phyloP scores from a whole-genome alignment of 2,888 invertebrate species.

The Leucoma salicis region DNA sequence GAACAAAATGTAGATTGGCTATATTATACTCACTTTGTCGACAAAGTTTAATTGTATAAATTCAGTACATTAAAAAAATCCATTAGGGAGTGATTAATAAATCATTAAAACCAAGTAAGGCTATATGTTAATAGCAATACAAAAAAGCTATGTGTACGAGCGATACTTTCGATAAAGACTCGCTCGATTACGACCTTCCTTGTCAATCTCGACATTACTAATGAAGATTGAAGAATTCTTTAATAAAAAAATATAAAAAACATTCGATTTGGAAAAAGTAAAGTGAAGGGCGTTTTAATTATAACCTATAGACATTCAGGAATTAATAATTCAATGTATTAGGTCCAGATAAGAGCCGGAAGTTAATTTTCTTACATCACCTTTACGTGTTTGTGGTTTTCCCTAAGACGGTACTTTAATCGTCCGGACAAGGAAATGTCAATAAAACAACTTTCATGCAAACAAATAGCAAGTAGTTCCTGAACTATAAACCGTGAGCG shows the following conservation, averaged over 20 bases:
- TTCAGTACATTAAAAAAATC: too few species aligned
- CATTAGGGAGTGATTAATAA: conserved; percentile 42
- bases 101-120: conserved; percentile 51
- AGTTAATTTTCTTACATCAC: conserved; percentile 15
- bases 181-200: conserved; percentile 47
- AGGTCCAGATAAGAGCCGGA: neutral
- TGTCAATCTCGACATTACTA: conserved; percentile 55
- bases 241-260: conserved; percentile 17
- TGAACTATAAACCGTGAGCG: conserved; percentile 68
- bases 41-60: too few species aligned
- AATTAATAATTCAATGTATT: conserved; percentile 8
- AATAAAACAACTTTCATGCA: conserved; percentile 69
- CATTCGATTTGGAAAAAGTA: conserved; percentile 21
- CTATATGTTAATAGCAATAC: conserved; percentile 48
- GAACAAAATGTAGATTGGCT: too few species aligned
- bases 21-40: too few species aligned
- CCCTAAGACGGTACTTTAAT: conserved; percentile 23
- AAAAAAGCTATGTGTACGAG: conserved; percentile 41
- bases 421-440: conserved; percentile 61
- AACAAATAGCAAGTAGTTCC: conserved; percentile 60
- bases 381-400: conserved; percentile 10
- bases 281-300: conserved; percentile 28
- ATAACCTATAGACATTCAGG: conserved; percentile 12
- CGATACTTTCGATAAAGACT: conserved; percentile 54
- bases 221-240: conserved; percentile 55